These are phyloP conservation scores for Corythaeola cristata DNA, from an alignment of 2,113 vertebrate genomes.

Conservation along the genomic window DNA sequence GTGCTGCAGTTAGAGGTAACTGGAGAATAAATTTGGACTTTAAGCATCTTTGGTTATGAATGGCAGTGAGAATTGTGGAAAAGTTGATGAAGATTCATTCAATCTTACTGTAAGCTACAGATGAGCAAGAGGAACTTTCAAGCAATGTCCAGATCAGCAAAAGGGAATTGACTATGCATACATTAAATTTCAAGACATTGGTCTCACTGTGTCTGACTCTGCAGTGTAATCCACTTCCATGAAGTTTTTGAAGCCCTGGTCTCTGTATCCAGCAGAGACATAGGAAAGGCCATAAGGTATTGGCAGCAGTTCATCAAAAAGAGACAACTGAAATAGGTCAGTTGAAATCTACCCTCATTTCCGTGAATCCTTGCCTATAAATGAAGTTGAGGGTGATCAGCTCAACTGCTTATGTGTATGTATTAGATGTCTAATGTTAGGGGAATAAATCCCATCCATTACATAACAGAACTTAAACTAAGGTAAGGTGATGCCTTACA, in stretches of 20 bases:
- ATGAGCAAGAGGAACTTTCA: not conserved
- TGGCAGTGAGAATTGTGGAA: rapidly evolving
- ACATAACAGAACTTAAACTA: not conserved
- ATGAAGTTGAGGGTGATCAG: not conserved
- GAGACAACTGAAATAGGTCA: not conserved
- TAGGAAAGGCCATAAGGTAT: not conserved
- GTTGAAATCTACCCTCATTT: not conserved
- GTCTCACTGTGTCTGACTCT: not conserved
- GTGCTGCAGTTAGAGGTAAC: not conserved
- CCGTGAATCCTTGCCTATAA: not conserved
- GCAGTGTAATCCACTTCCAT: not conserved
- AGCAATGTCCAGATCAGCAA: not conserved
- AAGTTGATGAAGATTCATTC: not conserved
- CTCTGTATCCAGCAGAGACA: not conserved
- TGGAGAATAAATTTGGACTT: not conserved
- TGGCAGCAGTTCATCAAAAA: not conserved
- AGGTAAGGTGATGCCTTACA: not conserved
- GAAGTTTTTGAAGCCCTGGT: not conserved
- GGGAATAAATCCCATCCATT: not conserved
- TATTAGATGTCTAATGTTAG: not conserved
- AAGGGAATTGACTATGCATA: not conserved
- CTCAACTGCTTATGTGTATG: not conserved
- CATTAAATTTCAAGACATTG: not conserved
- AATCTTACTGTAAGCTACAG: not conserved
- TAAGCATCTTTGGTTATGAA: not conserved